A percentile compares a stretch with the other conserved stretches of the same genome.
These are phyloP conservation scores for Myotis daubentonii DNA, from an alignment of 2,797 vertebrate genomes.

Conservation along the genomic window DNA sequence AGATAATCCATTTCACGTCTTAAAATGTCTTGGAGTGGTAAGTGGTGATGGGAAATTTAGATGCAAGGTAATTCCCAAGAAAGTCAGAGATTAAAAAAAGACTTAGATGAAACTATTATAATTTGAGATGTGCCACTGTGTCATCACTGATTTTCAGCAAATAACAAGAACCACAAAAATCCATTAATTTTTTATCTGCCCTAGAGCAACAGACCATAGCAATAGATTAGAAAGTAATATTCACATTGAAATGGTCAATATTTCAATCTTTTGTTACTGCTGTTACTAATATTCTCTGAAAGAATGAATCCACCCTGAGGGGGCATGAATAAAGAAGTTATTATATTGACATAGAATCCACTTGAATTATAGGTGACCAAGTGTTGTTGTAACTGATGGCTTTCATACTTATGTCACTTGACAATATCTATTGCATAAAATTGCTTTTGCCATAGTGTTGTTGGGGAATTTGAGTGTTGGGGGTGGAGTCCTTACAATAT, in stretches of 20 bases:
- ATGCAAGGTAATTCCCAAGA: not conserved
- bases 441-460: not conserved
- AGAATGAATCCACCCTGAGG: not conserved
- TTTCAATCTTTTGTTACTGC: not conserved
- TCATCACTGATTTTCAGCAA: conserved; percentile 1
- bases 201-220: not conserved
- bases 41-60: not conserved
- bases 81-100: not conserved
- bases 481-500: too few species aligned
- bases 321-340: not conserved
- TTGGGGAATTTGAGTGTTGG: too few species aligned
- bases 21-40: not conserved
- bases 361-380: not conserved
- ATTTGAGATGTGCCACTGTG: not conserved
- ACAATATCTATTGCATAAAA: not conserved
- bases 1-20: not conserved
- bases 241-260: not conserved
- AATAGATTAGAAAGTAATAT: not conserved
- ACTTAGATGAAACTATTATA: not conserved
- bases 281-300: not conserved
- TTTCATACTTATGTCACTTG: not conserved
- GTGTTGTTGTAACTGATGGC: not conserved
- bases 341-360: not conserved
- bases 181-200: not conserved
- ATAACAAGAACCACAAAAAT: not conserved